A percentile compares a stretch with the other conserved stretches of the same genome.
Evolutionary conservation across 2,113 vertebrate genomes (phyloP).

Genomic region (Spheniscus mendiculus): DNA sequence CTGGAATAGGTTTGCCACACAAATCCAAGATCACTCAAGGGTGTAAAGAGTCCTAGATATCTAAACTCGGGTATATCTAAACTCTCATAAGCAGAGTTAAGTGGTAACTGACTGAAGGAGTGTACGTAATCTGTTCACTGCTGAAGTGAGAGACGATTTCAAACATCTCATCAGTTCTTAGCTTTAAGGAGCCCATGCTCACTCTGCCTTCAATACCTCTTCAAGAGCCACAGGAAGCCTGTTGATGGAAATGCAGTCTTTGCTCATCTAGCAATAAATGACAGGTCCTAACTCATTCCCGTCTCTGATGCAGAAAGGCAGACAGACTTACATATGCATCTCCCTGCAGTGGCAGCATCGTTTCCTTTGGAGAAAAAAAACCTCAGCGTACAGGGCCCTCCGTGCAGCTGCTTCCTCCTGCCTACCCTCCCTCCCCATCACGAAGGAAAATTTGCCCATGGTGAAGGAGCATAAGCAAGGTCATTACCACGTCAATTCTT

Average conservation of each 20-base stretch:
- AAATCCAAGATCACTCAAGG: not conserved
- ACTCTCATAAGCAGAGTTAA: not conserved
- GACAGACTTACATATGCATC: not conserved
- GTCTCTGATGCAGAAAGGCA: not conserved
- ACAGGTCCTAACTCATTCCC: not conserved
- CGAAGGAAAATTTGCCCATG: not conserved
- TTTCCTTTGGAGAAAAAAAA: not conserved
- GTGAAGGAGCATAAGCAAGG: not conserved
- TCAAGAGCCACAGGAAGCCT: not conserved
- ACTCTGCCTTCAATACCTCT: not conserved
- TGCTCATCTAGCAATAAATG: not conserved
- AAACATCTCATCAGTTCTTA: not conserved
- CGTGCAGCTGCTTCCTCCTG: constrained; percentile 53
- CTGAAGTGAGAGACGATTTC: not conserved
- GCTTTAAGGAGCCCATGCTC: not conserved
- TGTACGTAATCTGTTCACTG: accelerated
- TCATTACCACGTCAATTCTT: not conserved
- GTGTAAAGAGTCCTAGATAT: not conserved
- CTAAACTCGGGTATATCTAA: not conserved
- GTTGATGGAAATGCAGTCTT: not conserved
- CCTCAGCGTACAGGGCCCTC: not conserved
- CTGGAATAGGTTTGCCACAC: not conserved
- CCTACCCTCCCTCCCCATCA: not conserved
- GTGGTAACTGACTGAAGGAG: not conserved
- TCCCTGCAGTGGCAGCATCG: not conserved